Conservation (phyloP, 2,888 invertebrate species). For the Tribolium freemani region DNA sequence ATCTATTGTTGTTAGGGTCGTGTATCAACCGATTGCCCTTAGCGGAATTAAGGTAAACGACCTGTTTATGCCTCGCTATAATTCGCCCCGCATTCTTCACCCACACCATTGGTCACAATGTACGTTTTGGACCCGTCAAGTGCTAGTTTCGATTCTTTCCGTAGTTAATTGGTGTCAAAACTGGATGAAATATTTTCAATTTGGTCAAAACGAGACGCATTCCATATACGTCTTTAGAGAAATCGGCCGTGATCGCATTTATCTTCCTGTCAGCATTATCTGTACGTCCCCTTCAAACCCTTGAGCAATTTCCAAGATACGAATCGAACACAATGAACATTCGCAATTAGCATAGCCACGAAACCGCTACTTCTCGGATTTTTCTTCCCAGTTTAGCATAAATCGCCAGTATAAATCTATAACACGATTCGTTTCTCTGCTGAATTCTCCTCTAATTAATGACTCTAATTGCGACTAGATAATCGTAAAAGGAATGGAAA, state of each 20-base stretch:
- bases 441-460: conserved; percentile 55
- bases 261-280: conserved; percentile 42
- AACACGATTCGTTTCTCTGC: conserved; percentile 43
- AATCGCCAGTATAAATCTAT: conserved; percentile 49
- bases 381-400: conserved; percentile 43
- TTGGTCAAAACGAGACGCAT: conserved; percentile 35
- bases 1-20: conserved; percentile 39
- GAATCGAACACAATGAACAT: conserved; percentile 39
- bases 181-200: conserved; percentile 17
- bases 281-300: conserved; percentile 36
- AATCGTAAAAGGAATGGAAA: conserved; percentile 31
- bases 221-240: conserved; percentile 29
- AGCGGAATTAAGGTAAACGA: conserved; percentile 47
- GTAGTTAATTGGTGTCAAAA: conserved; percentile 27
- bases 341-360: conserved; percentile 40
- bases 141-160: conserved; percentile 1
- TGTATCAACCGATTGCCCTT: conserved; percentile 47
- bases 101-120: conserved; percentile 29
- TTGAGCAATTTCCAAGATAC: conserved; percentile 37
- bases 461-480: conserved; percentile 49
- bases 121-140: not conserved
- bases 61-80: conserved; percentile 43
- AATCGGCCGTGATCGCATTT: conserved; percentile 38
- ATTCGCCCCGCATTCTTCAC: conserved; percentile 46
- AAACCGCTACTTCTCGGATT: conserved; percentile 31